Conservation (phyloP, 2,797 vertebrate species). For the Gadopsis marmoratus region DNA sequence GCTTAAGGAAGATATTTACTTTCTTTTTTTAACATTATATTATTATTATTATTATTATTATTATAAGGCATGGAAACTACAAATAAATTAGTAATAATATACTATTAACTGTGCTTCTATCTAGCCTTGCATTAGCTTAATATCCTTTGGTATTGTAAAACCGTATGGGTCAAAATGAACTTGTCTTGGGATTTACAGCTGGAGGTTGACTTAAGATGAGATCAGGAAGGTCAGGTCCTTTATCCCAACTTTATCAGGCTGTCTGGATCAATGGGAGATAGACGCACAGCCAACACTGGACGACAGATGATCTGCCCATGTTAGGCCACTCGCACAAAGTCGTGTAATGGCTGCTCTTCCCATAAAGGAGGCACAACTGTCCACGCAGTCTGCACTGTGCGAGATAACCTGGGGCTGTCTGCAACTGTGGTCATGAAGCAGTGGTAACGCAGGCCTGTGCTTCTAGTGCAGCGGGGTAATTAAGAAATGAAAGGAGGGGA, state of each 20-base stretch:
- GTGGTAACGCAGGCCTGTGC: too few relatives aligned
- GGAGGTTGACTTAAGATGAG: conserved; percentile 22
- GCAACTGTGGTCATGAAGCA: not conserved
- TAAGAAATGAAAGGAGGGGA: conserved; percentile 45
- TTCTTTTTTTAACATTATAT: too few relatives aligned
- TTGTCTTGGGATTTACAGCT: conserved; percentile 29
- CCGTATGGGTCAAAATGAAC: not conserved
- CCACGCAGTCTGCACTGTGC: not conserved
- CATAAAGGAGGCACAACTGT: not conserved
- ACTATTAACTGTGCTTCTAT: not conserved
- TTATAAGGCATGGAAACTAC: not conserved
- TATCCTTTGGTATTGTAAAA: conserved; percentile 1
- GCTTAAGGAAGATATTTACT: not conserved
- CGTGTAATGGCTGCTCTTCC: not conserved
- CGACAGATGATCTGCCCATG: conserved; percentile 15
- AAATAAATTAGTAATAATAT: not conserved
- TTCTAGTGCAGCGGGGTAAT: conserved; percentile 43
- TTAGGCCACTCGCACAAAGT: not conserved
- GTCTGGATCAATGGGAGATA: conserved; percentile 37
- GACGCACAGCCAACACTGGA: conserved; percentile 16
- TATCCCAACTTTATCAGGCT: conserved; percentile 19
- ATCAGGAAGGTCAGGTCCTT: conserved; percentile 16
- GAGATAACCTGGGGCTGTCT: not conserved
- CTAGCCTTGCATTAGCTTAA: not conserved
- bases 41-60: too few relatives aligned